These are phyloP conservation scores for Hyppa rectilinea DNA, from an alignment of 2,888 invertebrate species.

Conservation along the genomic window DNA sequence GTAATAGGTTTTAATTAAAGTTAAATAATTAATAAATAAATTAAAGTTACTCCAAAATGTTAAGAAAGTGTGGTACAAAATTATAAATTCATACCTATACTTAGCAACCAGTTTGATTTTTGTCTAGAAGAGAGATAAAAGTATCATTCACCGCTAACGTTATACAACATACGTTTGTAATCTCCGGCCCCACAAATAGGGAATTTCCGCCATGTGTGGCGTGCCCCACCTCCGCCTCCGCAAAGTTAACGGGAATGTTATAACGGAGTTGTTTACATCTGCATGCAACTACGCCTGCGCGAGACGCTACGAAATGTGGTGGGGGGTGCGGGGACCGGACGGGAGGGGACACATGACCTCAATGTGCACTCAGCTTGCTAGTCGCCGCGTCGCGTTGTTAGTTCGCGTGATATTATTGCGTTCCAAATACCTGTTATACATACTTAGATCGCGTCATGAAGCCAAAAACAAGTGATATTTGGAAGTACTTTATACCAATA, in stretches of 20 bases:
- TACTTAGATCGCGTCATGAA: neutral
- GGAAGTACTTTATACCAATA: constrained; percentile 57
- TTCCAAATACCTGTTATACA: neutral
- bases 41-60: no score
- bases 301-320: neutral
- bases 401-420: neutral
- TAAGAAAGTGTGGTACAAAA: no score
- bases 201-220: no score
- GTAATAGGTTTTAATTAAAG: no score
- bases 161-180: neutral
- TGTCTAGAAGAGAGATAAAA: no score
- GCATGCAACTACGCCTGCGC: neutral
- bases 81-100: no score
- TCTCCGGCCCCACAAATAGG: neutral
- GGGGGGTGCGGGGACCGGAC: neutral
- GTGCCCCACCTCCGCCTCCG: constrained; percentile 11
- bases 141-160: neutral
- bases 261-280: constrained; percentile 1
- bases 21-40: no score
- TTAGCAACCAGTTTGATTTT: no score
- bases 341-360: constrained; percentile 1
- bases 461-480: constrained; percentile 51
- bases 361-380: neutral
- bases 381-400: neutral
- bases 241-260: constrained; percentile 4